These are phyloP conservation scores for Callosobruchus maculatus DNA, from an alignment of 2,888 invertebrate species.

Conservation along the genomic window DNA sequence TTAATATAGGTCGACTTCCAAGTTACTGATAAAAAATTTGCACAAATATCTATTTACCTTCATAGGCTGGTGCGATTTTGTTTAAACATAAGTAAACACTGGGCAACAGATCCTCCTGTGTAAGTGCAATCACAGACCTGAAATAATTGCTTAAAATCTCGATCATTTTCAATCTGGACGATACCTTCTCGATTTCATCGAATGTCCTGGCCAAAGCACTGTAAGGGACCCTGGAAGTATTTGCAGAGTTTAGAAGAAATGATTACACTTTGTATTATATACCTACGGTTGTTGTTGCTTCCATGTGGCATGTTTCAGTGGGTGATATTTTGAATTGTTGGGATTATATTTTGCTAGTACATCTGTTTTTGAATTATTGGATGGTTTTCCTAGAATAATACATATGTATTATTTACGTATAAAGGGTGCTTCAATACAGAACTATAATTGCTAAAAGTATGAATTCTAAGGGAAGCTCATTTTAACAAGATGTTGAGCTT, in stretches of 20 bases:
- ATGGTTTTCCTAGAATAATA: background rate
- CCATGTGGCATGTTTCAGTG: conserved; percentile 83
- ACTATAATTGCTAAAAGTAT: no score
- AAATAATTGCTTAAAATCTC: conserved; percentile 90
- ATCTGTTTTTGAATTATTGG: background rate
- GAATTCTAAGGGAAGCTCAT: no score
- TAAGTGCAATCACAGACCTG: conserved; percentile 82
- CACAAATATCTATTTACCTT: conserved; percentile 57
- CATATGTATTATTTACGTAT: no score
- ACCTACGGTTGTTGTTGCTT: conserved; percentile 65
- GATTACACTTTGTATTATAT: conserved; percentile 18
- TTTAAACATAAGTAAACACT: conserved; percentile 95
- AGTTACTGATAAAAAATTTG: background rate
- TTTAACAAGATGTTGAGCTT: no score
- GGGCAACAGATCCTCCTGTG: conserved; percentile 84
- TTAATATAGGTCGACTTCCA: no score
- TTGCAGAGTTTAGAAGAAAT: conserved; percentile 1
- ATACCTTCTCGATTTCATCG: conserved; percentile 82
- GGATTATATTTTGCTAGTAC: conserved; percentile 61
- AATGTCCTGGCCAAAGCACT: conserved; percentile 87
- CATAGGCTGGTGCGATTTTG: conserved; percentile 92
- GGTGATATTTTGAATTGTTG: conserved; percentile 69
- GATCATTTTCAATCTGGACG: conserved; percentile 83
- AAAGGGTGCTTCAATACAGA: no score
- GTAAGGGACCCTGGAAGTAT: conserved; percentile 76